phyloP scores from a whole-genome alignment of 1,140 invertebrate genomes.

The Drosophila funebris region DNA sequence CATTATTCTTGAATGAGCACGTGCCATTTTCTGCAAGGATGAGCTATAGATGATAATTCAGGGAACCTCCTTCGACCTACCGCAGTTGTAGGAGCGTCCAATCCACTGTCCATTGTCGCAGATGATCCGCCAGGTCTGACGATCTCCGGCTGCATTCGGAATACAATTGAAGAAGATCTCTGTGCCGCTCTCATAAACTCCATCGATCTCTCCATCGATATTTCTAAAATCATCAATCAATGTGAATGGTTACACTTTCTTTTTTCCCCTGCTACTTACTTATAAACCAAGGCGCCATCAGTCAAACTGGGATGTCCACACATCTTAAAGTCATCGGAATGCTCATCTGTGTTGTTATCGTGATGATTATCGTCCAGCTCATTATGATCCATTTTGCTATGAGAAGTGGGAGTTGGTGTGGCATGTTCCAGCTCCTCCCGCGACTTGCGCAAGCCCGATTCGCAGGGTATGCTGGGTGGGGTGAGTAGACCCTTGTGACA shows the following conservation, averaged over 20 bases:
- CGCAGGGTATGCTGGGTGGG: slow-evolving; percentile 86
- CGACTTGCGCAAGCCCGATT: slow-evolving; percentile 68
- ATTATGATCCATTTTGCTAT: slow-evolving; percentile 53
- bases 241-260: not conserved
- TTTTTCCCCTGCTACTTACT: slow-evolving; percentile 47
- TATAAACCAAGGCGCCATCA: slow-evolving; percentile 77
- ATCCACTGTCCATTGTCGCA: slow-evolving; percentile 93
- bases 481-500: slow-evolving; percentile 89
- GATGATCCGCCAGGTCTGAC: slow-evolving; percentile 91
- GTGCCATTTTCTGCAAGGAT: slow-evolving; percentile 87
- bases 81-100: slow-evolving; percentile 90
- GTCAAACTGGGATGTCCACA: slow-evolving; percentile 73
- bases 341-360: slow-evolving; percentile 71
- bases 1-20: slow-evolving; percentile 90
- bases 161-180: slow-evolving; percentile 93
- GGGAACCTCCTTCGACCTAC: slow-evolving; percentile 78
- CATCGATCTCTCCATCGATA: slow-evolving; percentile 81
- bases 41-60: not conserved
- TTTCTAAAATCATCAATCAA: slow-evolving; percentile 49
- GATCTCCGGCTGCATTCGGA: slow-evolving; percentile 90
- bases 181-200: slow-evolving; percentile 89
- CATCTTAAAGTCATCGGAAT: slow-evolving; percentile 74
- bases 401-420: slow-evolving; percentile 35
- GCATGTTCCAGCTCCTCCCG: slow-evolving; percentile 70
- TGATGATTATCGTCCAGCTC: slow-evolving; percentile 84